Percentiles rank a stretch among this genome's conserved stretches.
Evolutionary conservation across 2,113 vertebrate species (phyloP).

Genomic region (Erpornis zantholeuca): DNA sequence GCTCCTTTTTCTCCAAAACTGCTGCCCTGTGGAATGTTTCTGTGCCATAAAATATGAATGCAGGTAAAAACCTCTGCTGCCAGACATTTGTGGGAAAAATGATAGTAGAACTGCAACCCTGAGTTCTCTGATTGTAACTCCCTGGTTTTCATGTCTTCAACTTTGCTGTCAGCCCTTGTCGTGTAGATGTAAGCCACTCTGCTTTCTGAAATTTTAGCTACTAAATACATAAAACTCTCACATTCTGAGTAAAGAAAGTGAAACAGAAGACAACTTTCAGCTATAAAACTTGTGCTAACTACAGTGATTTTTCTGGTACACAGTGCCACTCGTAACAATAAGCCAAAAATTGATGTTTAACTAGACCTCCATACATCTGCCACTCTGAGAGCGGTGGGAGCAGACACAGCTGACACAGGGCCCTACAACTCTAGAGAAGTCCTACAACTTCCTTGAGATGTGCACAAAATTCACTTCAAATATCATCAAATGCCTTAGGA

Average conservation of each 20-base stretch:
- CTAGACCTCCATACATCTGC: not conserved
- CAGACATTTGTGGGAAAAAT: not conserved
- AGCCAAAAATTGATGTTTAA: not conserved
- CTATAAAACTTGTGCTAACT: not conserved
- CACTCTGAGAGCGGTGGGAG: not conserved
- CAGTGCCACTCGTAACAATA: not conserved
- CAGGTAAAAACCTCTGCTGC: not conserved
- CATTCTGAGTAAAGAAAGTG: not conserved
- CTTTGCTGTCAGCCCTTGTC: not conserved
- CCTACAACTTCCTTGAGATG: not conserved
- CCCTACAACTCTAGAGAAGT: not conserved
- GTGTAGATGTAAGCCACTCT: not conserved
- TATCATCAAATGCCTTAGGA: not conserved
- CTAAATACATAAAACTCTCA: not conserved
- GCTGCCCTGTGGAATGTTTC: not conserved
- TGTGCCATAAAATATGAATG: conserved; percentile 19
- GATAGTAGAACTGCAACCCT: not conserved
- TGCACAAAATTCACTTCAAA: not conserved
- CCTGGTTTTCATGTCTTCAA: not conserved
- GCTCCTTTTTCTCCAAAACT: conserved; percentile 5
- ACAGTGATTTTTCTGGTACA: not conserved
- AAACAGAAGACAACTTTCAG: not conserved
- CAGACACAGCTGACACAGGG: not conserved
- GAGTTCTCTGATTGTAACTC: not conserved
- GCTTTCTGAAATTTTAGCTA: not conserved